A percentile compares a stretch with the other conserved stretches of the same genome.
phyloP scores from a whole-genome alignment of 2,888 invertebrate species.

The Troides helena region DNA sequence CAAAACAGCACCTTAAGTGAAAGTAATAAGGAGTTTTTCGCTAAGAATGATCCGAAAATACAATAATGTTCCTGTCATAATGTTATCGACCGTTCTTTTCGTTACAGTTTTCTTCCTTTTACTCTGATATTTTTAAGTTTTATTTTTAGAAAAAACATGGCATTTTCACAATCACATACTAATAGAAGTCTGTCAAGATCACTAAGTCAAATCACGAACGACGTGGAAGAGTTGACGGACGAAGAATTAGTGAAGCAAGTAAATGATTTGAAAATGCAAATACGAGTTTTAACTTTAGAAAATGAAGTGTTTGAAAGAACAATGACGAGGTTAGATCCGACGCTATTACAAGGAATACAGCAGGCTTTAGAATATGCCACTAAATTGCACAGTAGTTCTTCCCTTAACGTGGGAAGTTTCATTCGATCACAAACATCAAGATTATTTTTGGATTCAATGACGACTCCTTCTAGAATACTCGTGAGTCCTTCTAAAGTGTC shows the following conservation, averaged over 20 bases:
- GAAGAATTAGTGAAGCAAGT: constrained; percentile 59
- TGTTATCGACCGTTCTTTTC: constrained; percentile 7
- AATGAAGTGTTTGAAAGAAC: constrained; percentile 77
- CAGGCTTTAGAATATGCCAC: constrained; percentile 64
- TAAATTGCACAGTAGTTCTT: constrained; percentile 52
- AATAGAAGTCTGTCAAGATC: constrained; percentile 57
- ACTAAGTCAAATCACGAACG: constrained; percentile 49
- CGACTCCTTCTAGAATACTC: constrained; percentile 53
- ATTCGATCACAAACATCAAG: constrained; percentile 55
- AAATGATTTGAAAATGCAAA: constrained; percentile 52
- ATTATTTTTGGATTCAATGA: constrained; percentile 47
- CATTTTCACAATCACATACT: constrained; percentile 36
- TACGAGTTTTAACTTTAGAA: constrained; percentile 62
- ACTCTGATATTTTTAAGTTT: constrained; percentile 21
- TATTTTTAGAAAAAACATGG: constrained; percentile 32
- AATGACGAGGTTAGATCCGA: constrained; percentile 67
- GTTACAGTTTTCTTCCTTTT: constrained; percentile 18
- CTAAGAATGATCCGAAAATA: neutral
- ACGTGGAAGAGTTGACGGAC: constrained; percentile 56
- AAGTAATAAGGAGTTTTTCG: constrained; percentile 4
- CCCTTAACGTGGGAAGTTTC: constrained; percentile 50
- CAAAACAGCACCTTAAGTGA: constrained; percentile 12
- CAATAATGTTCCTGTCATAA: constrained; percentile 1
- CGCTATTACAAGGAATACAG: constrained; percentile 67
- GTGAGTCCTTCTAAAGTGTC: constrained; percentile 48